Percentiles rank a stretch among this genome's conserved stretches.
phyloP scores from a whole-genome alignment of 2,888 invertebrate genomes.

The Stictocephala bisonia region DNA sequence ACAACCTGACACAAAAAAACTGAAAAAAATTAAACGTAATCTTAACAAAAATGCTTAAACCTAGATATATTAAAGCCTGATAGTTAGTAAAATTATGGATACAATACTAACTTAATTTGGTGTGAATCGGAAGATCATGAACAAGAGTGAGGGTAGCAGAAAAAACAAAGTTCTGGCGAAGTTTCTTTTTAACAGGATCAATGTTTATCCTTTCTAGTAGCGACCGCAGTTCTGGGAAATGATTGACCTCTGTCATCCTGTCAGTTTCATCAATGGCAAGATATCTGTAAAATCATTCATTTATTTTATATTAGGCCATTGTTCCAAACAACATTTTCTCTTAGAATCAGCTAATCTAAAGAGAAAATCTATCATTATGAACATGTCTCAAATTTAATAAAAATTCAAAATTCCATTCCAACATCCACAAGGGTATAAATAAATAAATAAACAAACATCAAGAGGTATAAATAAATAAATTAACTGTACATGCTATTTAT shows the following conservation, averaged over 20 bases:
- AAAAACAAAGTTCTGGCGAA: slow-evolving; percentile 94
- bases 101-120: slow-evolving; percentile 63
- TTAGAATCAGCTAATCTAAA: background rate
- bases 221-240: slow-evolving; percentile 90
- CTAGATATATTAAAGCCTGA: background rate
- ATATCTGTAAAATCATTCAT: slow-evolving; percentile 74
- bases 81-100: too few species aligned
- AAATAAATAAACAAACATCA: too few species aligned
- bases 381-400: too few species aligned
- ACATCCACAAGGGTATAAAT: too few species aligned
- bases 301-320: too few species aligned
- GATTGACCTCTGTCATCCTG: slow-evolving; percentile 96
- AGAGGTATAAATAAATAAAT: too few species aligned
- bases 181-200: slow-evolving; percentile 68
- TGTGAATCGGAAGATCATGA: slow-evolving; percentile 83
- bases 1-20: background rate
- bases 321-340: background rate
- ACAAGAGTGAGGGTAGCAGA: slow-evolving; percentile 96
- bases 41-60: too few species aligned
- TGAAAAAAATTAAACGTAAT: slow-evolving; percentile 3
- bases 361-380: background rate
- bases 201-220: slow-evolving; percentile 84
- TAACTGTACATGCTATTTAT: too few species aligned
- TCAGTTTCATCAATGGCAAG: slow-evolving; percentile 98
- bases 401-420: too few species aligned